A percentile compares a stretch with the other conserved stretches of the same genome.
These are phyloP conservation scores for Zaprionus inermis DNA, from an alignment of 1,140 invertebrate genomes.

Conservation along the genomic window DNA sequence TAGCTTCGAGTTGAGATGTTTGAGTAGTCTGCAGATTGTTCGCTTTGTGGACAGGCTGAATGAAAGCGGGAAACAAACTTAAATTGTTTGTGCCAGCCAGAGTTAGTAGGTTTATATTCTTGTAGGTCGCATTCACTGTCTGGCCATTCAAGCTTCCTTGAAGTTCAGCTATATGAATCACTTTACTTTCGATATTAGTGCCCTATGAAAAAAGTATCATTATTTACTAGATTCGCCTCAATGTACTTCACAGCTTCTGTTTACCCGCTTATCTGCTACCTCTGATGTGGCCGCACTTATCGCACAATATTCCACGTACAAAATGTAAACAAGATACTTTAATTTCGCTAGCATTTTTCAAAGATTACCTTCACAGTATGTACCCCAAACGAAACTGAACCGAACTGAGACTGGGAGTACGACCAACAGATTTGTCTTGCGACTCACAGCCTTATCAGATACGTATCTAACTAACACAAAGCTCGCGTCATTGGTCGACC, in stretches of 20 bases:
- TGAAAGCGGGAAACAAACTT: neutral
- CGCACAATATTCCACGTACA: neutral
- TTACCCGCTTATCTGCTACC: neutral
- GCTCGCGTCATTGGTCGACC: neutral
- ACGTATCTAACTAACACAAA: neutral
- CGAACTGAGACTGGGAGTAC: slow-evolving; percentile 28
- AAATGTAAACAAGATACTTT: slow-evolving; percentile 10
- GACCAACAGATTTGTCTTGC: neutral
- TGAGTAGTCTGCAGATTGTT: neutral
- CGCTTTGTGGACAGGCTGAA: neutral
- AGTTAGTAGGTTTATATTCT: slow-evolving; percentile 23
- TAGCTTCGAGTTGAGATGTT: neutral
- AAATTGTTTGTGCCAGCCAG: slow-evolving; percentile 3
- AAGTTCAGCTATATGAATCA: slow-evolving; percentile 24
- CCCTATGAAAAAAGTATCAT: slow-evolving; percentile 2
- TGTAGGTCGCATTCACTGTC: slow-evolving; percentile 37
- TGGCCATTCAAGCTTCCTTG: slow-evolving; percentile 14
- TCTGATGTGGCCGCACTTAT: neutral
- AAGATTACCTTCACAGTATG: neutral
- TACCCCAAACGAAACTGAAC: slow-evolving; percentile 29
- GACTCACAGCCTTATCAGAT: neutral
- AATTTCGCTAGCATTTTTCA: slow-evolving; percentile 3
- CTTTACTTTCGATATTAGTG: slow-evolving; percentile 14
- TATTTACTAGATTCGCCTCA: neutral
- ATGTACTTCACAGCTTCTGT: neutral